phyloP scores from a whole-genome alignment of 2,797 vertebrate species.

The Halcyon smyrnensis region DNA sequence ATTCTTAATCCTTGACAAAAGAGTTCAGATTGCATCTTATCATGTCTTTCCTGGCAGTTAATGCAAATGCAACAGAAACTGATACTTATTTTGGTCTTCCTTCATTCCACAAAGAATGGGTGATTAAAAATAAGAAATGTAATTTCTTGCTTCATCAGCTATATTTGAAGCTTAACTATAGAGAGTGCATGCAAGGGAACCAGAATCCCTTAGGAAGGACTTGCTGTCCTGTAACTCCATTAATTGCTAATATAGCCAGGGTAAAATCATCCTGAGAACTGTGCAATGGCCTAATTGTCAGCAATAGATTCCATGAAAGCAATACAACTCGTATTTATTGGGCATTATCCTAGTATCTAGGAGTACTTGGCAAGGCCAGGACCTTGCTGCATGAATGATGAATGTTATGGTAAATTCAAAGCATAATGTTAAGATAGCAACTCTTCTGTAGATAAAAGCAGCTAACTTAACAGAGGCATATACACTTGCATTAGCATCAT shows the following conservation, averaged over 20 bases:
- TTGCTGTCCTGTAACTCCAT: not conserved
- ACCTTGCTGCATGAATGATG: not conserved
- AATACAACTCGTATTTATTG: not conserved
- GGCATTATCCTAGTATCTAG: not conserved
- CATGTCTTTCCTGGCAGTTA: not conserved
- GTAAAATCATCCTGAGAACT: not conserved
- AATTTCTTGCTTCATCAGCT: conserved; percentile 5
- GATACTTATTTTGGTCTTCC: not conserved
- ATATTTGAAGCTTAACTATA: not conserved
- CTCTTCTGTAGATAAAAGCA: not conserved
- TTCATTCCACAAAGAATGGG: not conserved
- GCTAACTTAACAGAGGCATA: not conserved
- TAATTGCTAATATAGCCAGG: not conserved
- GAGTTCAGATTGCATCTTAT: not conserved
- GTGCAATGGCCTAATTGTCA: not conserved
- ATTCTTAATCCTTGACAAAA: not conserved
- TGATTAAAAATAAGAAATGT: not conserved
- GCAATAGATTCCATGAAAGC: not conserved
- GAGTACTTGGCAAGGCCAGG: not conserved
- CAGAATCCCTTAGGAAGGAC: not conserved
- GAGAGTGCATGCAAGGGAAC: not conserved
- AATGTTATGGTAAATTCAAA: not conserved
- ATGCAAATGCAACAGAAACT: not conserved
- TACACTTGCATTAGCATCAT: not conserved
- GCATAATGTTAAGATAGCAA: not conserved